phyloP scores from a whole-genome alignment of 2,888 invertebrate species.

The Hirtodrosophila confusa region DNA sequence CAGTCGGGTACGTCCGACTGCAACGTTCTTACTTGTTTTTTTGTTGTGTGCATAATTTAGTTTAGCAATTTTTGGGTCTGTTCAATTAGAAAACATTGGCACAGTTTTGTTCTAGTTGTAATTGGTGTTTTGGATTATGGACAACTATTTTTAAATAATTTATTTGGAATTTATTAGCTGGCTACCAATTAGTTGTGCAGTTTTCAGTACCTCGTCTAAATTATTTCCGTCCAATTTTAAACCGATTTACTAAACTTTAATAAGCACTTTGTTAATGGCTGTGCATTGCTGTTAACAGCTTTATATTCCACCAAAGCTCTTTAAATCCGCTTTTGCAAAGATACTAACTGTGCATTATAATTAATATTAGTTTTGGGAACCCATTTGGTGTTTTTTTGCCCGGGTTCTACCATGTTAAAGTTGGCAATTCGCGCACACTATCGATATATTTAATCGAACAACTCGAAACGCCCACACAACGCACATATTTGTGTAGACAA shows the following conservation, averaged over 20 bases:
- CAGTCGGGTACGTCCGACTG: too few species aligned
- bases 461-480: slow-evolving; percentile 15
- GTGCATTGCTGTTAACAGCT: slow-evolving; percentile 11
- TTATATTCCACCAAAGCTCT: not conserved
- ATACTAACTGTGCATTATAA: not conserved
- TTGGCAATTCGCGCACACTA: not conserved
- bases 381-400: not conserved
- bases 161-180: slow-evolving; percentile 45
- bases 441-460: slow-evolving; percentile 4
- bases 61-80: not conserved
- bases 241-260: slow-evolving; percentile 13
- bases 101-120: slow-evolving; percentile 3
- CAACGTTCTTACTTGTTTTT: too few species aligned
- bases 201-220: not conserved
- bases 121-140: slow-evolving; percentile 1
- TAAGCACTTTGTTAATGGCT: slow-evolving; percentile 18
- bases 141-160: slow-evolving; percentile 6
- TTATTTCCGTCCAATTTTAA: slow-evolving; percentile 10
- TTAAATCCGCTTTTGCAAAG: not conserved
- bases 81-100: slow-evolving; percentile 14
- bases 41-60: not conserved
- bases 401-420: not conserved
- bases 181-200: slow-evolving; percentile 33
- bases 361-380: not conserved
- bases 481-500: slow-evolving; percentile 27